phyloP scores from a whole-genome alignment of 2,797 vertebrate genomes.

The Dipus sagitta region DNA sequence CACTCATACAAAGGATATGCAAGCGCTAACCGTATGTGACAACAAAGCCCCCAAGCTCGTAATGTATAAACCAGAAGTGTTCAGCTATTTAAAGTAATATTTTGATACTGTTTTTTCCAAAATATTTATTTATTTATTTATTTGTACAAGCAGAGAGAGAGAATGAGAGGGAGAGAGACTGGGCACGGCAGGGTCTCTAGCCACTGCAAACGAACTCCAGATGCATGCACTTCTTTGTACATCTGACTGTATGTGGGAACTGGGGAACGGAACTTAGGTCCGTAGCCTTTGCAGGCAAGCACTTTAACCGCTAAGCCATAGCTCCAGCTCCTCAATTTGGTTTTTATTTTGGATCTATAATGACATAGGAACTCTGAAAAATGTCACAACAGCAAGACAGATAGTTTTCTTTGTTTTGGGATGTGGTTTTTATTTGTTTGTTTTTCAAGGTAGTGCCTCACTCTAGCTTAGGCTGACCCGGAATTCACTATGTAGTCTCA shows the following conservation, averaged over 20 bases:
- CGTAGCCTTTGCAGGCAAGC: too few species aligned
- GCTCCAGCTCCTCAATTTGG: background rate
- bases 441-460: too few species aligned
- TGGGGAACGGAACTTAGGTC: too few species aligned
- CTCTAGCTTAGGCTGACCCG: too few species aligned
- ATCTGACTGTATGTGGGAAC: too few species aligned
- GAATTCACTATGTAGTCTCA: too few species aligned
- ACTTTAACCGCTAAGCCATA: too few species aligned
- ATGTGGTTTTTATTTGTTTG: background rate
- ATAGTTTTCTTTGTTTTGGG: conserved; percentile 27
- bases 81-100: background rate
- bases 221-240: too few species aligned
- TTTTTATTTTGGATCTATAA: conserved; percentile 29
- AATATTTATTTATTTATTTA: background rate
- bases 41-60: background rate
- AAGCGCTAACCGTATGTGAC: background rate
- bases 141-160: too few species aligned
- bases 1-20: background rate
- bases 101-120: background rate
- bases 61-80: background rate
- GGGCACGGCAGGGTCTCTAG: too few species aligned
- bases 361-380: background rate
- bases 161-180: too few species aligned
- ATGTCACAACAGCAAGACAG: background rate
- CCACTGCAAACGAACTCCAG: too few species aligned